Conservation (phyloP, 2,888 invertebrate genomes). For the Trichopoda pennipes region DNA sequence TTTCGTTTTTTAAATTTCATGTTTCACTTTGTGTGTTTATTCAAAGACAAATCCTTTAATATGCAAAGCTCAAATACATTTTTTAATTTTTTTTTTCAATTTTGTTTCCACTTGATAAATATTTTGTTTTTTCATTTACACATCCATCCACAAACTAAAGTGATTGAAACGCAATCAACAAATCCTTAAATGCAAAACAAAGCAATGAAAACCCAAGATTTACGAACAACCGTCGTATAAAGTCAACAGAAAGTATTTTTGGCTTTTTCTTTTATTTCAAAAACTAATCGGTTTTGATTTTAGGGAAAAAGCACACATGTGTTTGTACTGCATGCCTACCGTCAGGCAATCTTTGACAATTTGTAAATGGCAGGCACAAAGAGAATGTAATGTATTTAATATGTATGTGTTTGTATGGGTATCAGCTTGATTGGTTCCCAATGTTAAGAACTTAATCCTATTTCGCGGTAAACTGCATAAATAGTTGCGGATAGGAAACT, state of each 20-base stretch:
- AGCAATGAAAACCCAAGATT: slow-evolving; percentile 56
- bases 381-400: slow-evolving; percentile 26
- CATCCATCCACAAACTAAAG: slow-evolving; percentile 5
- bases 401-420: slow-evolving; percentile 43
- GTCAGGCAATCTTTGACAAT: slow-evolving; percentile 39
- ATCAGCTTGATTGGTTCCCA: slow-evolving; percentile 74
- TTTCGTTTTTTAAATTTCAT: slow-evolving; percentile 14
- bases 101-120: slow-evolving; percentile 45
- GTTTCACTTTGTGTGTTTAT: slow-evolving; percentile 38
- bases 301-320: slow-evolving; percentile 66
- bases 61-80: slow-evolving; percentile 55
- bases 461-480: slow-evolving; percentile 79
- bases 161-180: slow-evolving; percentile 62
- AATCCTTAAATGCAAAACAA: slow-evolving; percentile 65
- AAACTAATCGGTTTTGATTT: slow-evolving; percentile 46
- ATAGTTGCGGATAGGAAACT: slow-evolving; percentile 62
- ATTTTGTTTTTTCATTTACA: slow-evolving; percentile 35
- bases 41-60: slow-evolving; percentile 59
- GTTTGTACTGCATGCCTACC: slow-evolving; percentile 27
- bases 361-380: slow-evolving; percentile 26
- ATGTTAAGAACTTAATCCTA: slow-evolving; percentile 79
- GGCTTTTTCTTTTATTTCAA: slow-evolving; percentile 3
- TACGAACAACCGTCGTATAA: slow-evolving; percentile 40
- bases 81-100: not conserved
- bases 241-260: slow-evolving; percentile 34